Base-by-base conservation (phyloP, 2,797 vertebrate species). In the Loris lydekkerianus region DNA sequence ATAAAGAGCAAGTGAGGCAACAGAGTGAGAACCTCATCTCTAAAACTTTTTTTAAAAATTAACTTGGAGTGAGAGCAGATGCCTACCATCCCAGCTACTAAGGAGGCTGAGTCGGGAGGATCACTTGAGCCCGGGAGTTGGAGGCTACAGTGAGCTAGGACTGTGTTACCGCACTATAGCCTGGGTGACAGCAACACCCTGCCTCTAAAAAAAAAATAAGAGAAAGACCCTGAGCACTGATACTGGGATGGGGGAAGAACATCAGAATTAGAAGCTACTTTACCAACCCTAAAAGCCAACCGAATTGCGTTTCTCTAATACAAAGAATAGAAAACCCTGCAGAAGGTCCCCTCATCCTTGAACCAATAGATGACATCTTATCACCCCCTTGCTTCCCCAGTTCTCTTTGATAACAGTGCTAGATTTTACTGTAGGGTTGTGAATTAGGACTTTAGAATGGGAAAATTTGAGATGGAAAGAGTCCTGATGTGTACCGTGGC, bases 361-460 rank as follows among this genome's bases (percentile, higher is more conserved):
- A 25, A 37, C 58, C 61, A 82, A 3, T 20, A 81, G 63, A 49
- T 86, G 69, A 76, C 20, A 40, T 75, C 34, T 67, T 14, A 2
- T 21, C 15, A 27, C 37, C 76, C 18, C 1, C 0, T 5, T 1
- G 25, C 67, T 93, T 88, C 37, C 37, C 18, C 25, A 65, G 43
- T 91, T 90, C 69, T 90, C 82, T 88, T 72, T 89, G 60, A 20
- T 37, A 77, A 60, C 4, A 77, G 34, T 60, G 49, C 61, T 89
- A 72, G 75, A 7, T 80, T 95, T 95, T n/a, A 10, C n/a, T 37
- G 23, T 58, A 13, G 29, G 20, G n/a, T 43, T 60, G 6, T 77
- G 56, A 86, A 43, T 49, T 65, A 77, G 60, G 27, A 81, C 70
- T 15, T 14, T 65, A 61, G 37, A 80, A 56, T 77, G 43, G 58